Conservation (phyloP, 1,140 invertebrate species). For the Dreissena rostriformis region DNA sequence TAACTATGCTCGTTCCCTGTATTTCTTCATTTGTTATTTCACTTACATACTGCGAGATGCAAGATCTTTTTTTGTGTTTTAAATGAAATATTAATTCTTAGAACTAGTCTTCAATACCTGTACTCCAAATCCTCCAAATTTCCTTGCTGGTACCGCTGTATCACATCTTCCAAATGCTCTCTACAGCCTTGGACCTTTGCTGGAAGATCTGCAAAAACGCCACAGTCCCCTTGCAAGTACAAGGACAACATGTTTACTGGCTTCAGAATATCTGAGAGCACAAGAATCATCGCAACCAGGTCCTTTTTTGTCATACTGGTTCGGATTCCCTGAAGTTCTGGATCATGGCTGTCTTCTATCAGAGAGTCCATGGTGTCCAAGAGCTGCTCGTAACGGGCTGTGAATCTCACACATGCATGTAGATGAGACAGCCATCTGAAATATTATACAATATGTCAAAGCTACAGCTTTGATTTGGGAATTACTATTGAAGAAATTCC, state of each 20-base stretch:
- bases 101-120: constrained; percentile 12
- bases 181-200: not conserved
- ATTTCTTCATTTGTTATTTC: no score
- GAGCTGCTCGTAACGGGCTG: no score
- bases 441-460: no score
- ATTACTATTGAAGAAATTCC: no score
- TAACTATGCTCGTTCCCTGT: no score
- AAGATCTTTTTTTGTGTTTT: no score
- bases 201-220: constrained; percentile 20
- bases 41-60: no score
- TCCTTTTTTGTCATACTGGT: constrained; percentile 8
- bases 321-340: constrained; percentile 12
- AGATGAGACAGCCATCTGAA: no score
- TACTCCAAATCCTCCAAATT: not conserved
- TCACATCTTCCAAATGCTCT: constrained; percentile 8
- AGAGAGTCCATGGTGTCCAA: no score
- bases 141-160: not conserved
- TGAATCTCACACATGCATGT: no score
- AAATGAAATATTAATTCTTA: no score
- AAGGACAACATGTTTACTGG: constrained; percentile 1
- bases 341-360: constrained; percentile 10
- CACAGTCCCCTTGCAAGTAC: constrained; percentile 26
- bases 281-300: constrained; percentile 3
- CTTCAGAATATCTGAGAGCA: constrained; percentile 15
- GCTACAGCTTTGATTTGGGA: no score